These are phyloP conservation scores for Carollia perspicillata DNA, from an alignment of 2,113 vertebrate species.

Conservation along the genomic window DNA sequence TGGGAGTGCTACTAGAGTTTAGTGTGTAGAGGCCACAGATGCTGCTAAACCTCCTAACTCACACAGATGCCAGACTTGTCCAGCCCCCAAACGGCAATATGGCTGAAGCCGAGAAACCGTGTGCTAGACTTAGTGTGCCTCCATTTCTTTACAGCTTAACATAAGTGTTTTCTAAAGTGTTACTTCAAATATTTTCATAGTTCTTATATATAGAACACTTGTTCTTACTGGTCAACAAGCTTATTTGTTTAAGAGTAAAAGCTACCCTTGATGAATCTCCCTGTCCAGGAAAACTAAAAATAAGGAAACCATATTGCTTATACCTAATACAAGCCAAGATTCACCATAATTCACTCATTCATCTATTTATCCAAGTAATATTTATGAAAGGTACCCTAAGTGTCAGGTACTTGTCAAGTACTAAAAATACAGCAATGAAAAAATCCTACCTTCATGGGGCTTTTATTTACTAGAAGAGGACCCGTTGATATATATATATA, in stretches of 20 bases:
- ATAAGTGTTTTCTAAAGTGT: neutral
- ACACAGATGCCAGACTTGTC: neutral
- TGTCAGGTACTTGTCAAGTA: neutral
- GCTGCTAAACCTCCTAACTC: neutral
- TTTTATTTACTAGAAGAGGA: neutral
- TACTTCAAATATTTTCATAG: neutral
- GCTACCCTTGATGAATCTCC: neutral
- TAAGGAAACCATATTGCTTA: neutral
- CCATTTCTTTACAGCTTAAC: neutral
- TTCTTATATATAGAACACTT: neutral
- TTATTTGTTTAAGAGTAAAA: neutral
- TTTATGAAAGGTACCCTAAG: neutral
- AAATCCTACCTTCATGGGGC: neutral
- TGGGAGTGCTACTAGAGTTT: neutral
- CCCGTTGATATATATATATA: fast-evolving
- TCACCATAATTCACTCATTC: neutral
- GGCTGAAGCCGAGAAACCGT: neutral
- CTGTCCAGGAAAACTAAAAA: neutral
- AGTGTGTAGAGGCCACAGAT: neutral
- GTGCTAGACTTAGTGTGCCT: neutral
- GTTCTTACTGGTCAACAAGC: neutral
- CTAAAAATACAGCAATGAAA: neutral
- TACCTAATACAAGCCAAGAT: neutral
- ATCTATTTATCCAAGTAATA: neutral
- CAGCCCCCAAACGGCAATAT: neutral